phyloP scores from a whole-genome alignment of 1,140 invertebrate species.

The Thrips palmi region DNA sequence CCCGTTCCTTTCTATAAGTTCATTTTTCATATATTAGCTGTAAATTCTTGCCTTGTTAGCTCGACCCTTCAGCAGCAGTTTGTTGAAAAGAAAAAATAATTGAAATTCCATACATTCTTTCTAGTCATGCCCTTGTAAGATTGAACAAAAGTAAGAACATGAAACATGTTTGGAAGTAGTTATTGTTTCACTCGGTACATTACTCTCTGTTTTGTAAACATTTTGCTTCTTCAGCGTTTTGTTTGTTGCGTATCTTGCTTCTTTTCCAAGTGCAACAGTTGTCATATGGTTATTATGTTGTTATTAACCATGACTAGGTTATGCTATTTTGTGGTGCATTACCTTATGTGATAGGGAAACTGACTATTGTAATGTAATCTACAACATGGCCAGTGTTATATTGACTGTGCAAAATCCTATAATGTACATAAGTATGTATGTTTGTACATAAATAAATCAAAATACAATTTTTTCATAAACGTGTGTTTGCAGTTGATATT shows the following conservation, averaged over 20 bases:
- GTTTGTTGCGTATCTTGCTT: too few relatives aligned
- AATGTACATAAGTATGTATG: slow-evolving; percentile 22
- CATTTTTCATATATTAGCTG: too few relatives aligned
- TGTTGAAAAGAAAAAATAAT: too few relatives aligned
- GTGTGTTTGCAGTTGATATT: too few relatives aligned
- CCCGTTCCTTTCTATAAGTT: too few relatives aligned
- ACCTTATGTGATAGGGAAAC: background rate
- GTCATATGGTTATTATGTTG: background rate
- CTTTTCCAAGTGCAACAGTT: too few relatives aligned
- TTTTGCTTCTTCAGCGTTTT: too few relatives aligned
- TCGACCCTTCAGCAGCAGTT: too few relatives aligned
- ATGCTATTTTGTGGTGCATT: background rate
- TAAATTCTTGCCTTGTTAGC: too few relatives aligned
- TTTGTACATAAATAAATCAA: slow-evolving; percentile 26
- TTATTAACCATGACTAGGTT: slow-evolving; percentile 1
- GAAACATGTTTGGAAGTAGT: slow-evolving; percentile 10
- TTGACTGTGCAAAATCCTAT: slow-evolving; percentile 8
- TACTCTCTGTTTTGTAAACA: slow-evolving; percentile 1
- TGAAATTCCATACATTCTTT: too few relatives aligned
- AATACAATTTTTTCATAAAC: slow-evolving; percentile 12
- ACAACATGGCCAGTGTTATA: slow-evolving; percentile 11
- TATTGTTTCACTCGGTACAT: slow-evolving; percentile 7
- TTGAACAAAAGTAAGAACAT: slow-evolving; percentile 9
- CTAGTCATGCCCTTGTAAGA: too few relatives aligned
- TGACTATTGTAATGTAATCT: slow-evolving; percentile 3